Conservation (phyloP, 1,140 invertebrate species). For the Leptopilina boulardi region DNA sequence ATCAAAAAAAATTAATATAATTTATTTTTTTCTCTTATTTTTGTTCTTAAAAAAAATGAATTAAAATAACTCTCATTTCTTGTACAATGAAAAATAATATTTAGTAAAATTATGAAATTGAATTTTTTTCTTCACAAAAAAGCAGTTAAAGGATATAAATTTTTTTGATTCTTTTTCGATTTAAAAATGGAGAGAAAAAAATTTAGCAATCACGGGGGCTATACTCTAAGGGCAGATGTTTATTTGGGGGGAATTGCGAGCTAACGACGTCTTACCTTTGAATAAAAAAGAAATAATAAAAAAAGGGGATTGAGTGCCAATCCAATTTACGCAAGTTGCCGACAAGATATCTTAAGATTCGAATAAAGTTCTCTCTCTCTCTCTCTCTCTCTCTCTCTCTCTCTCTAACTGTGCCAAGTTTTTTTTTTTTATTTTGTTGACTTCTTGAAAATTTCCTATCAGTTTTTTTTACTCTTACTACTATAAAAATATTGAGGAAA, state of each 20-base stretch:
- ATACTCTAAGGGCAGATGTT: not conserved
- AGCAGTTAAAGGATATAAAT: not conserved
- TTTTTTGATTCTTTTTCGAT: not conserved
- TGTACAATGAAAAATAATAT: no score
- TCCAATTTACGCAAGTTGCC: constrained; percentile 60
- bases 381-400: not conserved
- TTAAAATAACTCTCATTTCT: no score
- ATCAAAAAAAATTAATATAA: no score
- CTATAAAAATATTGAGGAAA: no score
- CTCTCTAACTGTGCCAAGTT: constrained; percentile 4
- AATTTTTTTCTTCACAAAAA: not conserved
- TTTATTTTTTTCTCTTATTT: no score
- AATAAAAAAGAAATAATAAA: constrained; percentile 36
- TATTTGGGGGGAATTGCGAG: constrained; percentile 15
- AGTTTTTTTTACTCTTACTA: no score
- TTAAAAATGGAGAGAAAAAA: not conserved
- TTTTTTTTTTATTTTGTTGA: constrained; percentile 1
- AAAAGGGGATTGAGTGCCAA: constrained; percentile 57
- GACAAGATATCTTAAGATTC: constrained; percentile 37
- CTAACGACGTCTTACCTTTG: constrained; percentile 10
- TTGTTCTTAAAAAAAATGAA: no score
- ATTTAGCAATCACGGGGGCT: not conserved
- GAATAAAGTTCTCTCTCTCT: constrained; percentile 42
- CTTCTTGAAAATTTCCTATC: no score
- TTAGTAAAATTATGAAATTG: not conserved